Percentiles rank a stretch among this genome's conserved stretches.
Conservation (phyloP, 2,888 invertebrate genomes). For the Tipula vernalis region DNA sequence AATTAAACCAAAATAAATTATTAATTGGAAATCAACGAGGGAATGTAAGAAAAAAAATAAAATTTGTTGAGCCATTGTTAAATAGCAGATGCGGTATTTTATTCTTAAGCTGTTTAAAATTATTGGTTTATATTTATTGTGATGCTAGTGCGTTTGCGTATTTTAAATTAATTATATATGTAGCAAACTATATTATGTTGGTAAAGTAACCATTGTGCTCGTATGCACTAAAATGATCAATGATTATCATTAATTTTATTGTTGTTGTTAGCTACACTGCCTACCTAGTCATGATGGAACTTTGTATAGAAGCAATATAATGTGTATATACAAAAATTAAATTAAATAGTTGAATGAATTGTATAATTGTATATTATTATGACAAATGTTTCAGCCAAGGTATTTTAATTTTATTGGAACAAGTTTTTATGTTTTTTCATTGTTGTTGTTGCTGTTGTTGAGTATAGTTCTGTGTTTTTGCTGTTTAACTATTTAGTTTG, state of each 20-base stretch:
- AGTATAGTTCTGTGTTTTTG: background rate
- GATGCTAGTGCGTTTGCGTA: background rate
- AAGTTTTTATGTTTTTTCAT: background rate
- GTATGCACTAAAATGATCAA: background rate
- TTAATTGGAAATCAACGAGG: background rate
- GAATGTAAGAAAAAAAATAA: background rate
- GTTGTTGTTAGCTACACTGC: background rate
- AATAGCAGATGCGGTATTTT: background rate
- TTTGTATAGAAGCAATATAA: background rate
- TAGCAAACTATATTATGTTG: background rate
- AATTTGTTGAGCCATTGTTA: background rate
- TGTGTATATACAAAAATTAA: background rate
- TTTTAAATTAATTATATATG: background rate
- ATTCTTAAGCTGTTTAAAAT: background rate
- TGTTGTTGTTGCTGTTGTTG: background rate
- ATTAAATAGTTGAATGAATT: background rate
- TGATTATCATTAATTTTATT: background rate
- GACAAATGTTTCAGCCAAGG: background rate
- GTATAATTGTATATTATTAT: background rate
- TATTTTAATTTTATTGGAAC: background rate
- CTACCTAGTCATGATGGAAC: background rate
- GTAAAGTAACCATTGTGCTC: background rate
- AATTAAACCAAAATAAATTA: background rate
- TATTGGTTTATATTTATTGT: background rate
- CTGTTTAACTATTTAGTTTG: background rate